phyloP scores from a whole-genome alignment of 2,797 vertebrate species.

The Sebastolobus alascanus region DNA sequence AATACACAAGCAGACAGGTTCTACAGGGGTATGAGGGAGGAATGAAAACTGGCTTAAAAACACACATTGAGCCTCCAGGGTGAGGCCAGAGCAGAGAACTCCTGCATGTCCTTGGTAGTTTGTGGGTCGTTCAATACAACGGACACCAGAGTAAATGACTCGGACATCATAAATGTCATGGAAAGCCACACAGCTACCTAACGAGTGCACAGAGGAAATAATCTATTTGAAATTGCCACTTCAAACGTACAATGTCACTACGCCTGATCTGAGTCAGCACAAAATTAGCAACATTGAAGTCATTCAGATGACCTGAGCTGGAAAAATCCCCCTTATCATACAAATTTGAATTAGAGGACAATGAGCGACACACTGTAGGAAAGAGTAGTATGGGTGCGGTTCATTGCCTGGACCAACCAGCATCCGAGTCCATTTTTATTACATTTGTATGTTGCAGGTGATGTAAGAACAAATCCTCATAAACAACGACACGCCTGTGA shows the following conservation, averaged over 20 bases:
- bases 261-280: background rate
- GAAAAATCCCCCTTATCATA: background rate
- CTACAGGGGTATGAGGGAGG: background rate
- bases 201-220: background rate
- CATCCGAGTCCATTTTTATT: background rate
- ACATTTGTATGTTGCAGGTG: too few species aligned
- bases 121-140: background rate
- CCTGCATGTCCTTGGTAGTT: background rate
- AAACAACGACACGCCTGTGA: background rate
- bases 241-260: background rate
- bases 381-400: background rate
- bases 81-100: background rate
- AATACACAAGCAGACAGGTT: slow-evolving; percentile 8
- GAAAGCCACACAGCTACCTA: background rate
- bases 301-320: background rate
- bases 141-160: slow-evolving; percentile 1
- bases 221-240: background rate
- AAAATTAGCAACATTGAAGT: background rate
- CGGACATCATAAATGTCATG: slow-evolving; percentile 17
- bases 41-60: background rate
- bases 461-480: too few species aligned
- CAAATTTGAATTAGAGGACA: background rate
- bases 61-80: background rate
- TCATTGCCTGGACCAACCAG: slow-evolving; percentile 8
- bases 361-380: background rate